These are phyloP conservation scores for Peromyscus californicus DNA, from an alignment of 2,113 vertebrate species.

Conservation along the genomic window DNA sequence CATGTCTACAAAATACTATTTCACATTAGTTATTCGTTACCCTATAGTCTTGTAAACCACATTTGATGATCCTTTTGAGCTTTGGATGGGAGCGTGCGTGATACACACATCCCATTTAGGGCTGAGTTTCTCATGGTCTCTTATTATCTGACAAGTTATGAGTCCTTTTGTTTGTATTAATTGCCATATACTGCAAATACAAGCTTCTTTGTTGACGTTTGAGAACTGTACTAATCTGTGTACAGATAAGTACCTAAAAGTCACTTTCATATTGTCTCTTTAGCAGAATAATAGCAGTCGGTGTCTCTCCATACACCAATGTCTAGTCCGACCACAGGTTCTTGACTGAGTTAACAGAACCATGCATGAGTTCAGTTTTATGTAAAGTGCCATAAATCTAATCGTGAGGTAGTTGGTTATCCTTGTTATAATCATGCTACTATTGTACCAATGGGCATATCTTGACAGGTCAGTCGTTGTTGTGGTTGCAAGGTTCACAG, in stretches of 20 bases:
- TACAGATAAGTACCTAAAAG: not conserved
- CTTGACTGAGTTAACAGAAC: not conserved
- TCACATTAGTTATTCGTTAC: not conserved
- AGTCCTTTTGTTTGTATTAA: not conserved
- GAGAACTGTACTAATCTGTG: not conserved
- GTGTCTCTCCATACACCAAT: not conserved
- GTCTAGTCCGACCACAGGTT: not conserved
- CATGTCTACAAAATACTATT: not conserved
- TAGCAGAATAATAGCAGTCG: not conserved
- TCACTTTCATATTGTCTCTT: not conserved
- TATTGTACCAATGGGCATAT: not conserved
- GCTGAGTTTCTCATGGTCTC: not conserved
- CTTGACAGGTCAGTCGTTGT: not conserved
- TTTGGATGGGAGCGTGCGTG: rapidly evolving
- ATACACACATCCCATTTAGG: not conserved
- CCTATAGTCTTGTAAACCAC: not conserved
- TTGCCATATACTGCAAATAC: not conserved
- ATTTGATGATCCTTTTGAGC: not conserved
- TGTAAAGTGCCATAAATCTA: not conserved
- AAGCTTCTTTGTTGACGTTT: not conserved
- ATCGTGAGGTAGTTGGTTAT: not conserved
- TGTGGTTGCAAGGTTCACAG: not conserved
- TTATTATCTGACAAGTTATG: not conserved
- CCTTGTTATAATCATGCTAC: not conserved
- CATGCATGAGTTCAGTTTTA: not conserved